Evolutionary conservation across 1,140 invertebrate genomes (phyloP), one percentile per base, ranked within the genome.

Genomic region (Ceratoteleas bidentatus): DNA sequence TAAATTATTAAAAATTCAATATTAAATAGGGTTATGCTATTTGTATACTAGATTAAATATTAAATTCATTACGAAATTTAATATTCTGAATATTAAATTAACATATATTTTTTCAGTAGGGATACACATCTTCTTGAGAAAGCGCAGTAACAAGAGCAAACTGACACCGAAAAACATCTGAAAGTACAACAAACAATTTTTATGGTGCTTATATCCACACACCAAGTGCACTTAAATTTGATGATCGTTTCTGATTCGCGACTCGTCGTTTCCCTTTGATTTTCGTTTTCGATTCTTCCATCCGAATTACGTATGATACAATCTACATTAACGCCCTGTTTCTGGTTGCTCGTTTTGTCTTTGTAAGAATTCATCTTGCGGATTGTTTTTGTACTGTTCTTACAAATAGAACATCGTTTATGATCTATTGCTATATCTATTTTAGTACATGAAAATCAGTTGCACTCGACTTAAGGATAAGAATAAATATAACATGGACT

Each of bases 221-320:
- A 74, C 64, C 69, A 80, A 80, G 69, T 74, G 77, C 69, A 80
- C 77, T 80, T 80, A 56, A 74, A 74, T 73, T 80, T 79, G 60
- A 65, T 58, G 52, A 38, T 69, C 13, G 32, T 76, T 61, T 69
- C 16, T 24, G 38, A 68, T 43, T 34, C 11, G 16, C 33, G 11
- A 61, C 8, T 53, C 47, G 47, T 15, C 36, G 16, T 62, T 65
- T 50, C 24, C 24, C 10, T 60, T 78, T 56, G 49, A 61, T 58
- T 79, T 54, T 54, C 7, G 49, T 53, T 10, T 70, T 56, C 24
- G 6, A 40, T 56, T 40, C n/a, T 50, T 56, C 57, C 33, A 57
- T 65, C 58, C 11, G 32, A 65, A 65, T 65, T 33, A 65, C 40
- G 32, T 61, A 76, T 76, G 38, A 68, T 69, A 56, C 57, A 76